Conservation (phyloP, 2,797 vertebrate species). For the Typhlichthys eigenmanni region DNA sequence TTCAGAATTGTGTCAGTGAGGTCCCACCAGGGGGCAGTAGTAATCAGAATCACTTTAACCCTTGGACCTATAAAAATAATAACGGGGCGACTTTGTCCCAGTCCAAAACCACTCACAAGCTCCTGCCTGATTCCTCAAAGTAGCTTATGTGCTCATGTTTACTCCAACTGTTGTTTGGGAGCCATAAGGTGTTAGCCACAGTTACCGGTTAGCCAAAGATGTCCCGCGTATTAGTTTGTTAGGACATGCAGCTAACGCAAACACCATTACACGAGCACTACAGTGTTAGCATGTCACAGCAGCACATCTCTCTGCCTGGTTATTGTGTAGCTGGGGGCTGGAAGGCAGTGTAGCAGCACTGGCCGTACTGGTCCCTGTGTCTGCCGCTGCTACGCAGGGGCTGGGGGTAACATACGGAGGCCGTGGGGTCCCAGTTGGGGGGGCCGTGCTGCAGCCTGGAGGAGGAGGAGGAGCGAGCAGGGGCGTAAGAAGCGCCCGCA, state of each 20-base stretch:
- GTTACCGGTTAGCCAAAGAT: slow-evolving; percentile 20
- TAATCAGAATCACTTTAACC: slow-evolving; percentile 34
- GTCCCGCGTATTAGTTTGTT: slow-evolving; percentile 46
- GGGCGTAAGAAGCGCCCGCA: slow-evolving; percentile 53
- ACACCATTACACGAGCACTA: slow-evolving; percentile 31
- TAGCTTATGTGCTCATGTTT: slow-evolving; percentile 16
- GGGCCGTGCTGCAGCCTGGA: slow-evolving; percentile 48
- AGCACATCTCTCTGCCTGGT: slow-evolving; percentile 35
- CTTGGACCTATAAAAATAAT: slow-evolving; percentile 36
- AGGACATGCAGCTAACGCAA: slow-evolving; percentile 42
- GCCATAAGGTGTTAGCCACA: slow-evolving; percentile 51
- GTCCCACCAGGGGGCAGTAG: slow-evolving; percentile 56
- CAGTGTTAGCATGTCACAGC: slow-evolving; percentile 61
- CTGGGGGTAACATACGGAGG: slow-evolving; percentile 66
- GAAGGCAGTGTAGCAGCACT: slow-evolving; percentile 56
- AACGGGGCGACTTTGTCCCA: slow-evolving; percentile 25
- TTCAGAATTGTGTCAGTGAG: slow-evolving; percentile 75
- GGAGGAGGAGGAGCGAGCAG: slow-evolving; percentile 73
- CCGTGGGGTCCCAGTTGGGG: slow-evolving; percentile 32
- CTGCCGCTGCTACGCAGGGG: slow-evolving; percentile 57
- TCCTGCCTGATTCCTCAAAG: slow-evolving; percentile 16
- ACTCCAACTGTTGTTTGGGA: slow-evolving; percentile 27
- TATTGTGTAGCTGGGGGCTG: slow-evolving; percentile 56
- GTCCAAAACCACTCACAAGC: slow-evolving; percentile 29
- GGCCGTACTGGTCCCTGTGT: slow-evolving; percentile 63